Base-by-base conservation (phyloP, 2,888 invertebrate species). In the Palloptera scutellata region DNA sequence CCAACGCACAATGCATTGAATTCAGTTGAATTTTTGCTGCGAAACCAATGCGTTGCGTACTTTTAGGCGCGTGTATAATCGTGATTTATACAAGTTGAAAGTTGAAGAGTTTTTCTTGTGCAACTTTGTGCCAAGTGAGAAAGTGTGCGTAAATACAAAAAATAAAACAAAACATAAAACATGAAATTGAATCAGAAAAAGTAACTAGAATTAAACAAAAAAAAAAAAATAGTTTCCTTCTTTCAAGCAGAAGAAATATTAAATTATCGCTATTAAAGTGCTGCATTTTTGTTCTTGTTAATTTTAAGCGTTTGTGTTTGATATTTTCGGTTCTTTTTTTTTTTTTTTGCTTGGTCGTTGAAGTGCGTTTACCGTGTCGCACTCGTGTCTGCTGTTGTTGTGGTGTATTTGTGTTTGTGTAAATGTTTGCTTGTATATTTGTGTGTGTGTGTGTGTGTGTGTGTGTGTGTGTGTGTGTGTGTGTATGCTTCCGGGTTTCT, bases 11-110 rank as follows among this genome's bases (percentile, higher is more conserved):
- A 41, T 64, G 43, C 52, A 10, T 58, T 58, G 48, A 42, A 42
- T 52, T 82, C 80, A 84, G 84, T 84, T 84, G 80, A 80, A 81
- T 77, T 84, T 83, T 80, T 82, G 81, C 84, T 82, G 83, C 81
- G 82, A 78, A 79, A 78, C 79, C 78, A 78, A 77, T 79, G 78
- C 77, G 76, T 78, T 55, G 70, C 67, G 61, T 67, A 55, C 48
- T 17, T 67, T 67, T 59, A 54, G 70, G 70, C 69, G 12, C n/a
- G 2, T 48, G 30, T 42, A 40, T 41, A 15, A 42, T 58, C 15
- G 41, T 15, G 43, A 58, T 43, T 15, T 30, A 13, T 20, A 6
- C n/a, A 48, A 45, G n/a, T 41, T 52, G 30, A 53, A 62, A 42
- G 20, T 41, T 12, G 9, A 58, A 48, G 15, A 13, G 1, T 4